Percentiles rank a stretch among this genome's conserved stretches.
These are phyloP conservation scores for Helogale parvula DNA, from an alignment of 2,113 vertebrate species.

Conservation along the genomic window DNA sequence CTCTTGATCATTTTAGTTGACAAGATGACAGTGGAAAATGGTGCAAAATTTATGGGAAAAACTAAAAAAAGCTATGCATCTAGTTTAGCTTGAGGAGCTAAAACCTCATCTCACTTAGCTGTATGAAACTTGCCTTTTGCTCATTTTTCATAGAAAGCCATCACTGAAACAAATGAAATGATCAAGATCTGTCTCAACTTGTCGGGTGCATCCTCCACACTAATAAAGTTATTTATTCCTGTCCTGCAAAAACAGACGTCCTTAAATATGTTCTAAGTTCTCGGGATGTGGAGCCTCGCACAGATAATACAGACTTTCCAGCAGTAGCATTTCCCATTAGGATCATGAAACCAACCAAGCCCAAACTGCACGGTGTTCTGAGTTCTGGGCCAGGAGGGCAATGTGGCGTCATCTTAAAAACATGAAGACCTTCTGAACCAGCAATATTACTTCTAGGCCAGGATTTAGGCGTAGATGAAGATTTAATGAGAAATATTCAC, in stretches of 20 bases:
- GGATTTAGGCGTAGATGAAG: neutral
- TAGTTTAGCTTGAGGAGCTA: neutral
- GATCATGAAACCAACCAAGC: neutral
- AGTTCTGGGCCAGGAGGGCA: neutral
- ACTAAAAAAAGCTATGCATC: neutral
- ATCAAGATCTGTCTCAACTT: neutral
- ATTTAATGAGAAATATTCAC: neutral
- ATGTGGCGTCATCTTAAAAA: neutral
- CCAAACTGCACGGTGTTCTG: neutral
- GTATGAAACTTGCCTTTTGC: neutral
- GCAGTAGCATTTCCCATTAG: neutral
- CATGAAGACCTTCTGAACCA: neutral
- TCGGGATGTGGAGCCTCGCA: neutral
- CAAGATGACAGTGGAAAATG: neutral
- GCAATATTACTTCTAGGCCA: neutral
- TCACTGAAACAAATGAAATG: neutral
- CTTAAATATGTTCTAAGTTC: conserved; percentile 17
- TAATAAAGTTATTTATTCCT: neutral
- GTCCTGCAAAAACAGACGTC: neutral
- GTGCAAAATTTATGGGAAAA: neutral
- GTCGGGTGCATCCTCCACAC: neutral
- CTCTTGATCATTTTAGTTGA: neutral
- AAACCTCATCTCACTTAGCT: neutral
- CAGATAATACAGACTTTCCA: neutral
- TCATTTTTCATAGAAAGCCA: conserved; percentile 4